Evolutionary conservation across 2,888 invertebrate species (phyloP).

Genomic region (Poecilobothrus nobilitatus): DNA sequence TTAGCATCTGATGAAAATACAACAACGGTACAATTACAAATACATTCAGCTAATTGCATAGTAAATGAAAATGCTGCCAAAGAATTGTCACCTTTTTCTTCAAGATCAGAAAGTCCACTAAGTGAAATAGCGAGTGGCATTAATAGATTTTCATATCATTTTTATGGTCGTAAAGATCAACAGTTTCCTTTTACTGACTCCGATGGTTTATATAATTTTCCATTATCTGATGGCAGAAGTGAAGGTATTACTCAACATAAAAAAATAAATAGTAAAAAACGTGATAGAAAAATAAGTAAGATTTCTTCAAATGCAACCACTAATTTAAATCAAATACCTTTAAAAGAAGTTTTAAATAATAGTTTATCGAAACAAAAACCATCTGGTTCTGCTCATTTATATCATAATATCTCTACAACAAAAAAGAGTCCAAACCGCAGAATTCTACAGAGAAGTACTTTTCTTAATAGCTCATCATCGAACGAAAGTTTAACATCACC

Average conservation of each 20-base stretch:
- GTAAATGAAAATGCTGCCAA: slow-evolving; percentile 51
- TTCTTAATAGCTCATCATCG: slow-evolving; percentile 51
- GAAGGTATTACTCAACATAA: slow-evolving; percentile 47
- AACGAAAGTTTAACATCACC: slow-evolving; percentile 52
- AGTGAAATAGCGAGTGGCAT: slow-evolving; percentile 60
- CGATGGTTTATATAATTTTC: slow-evolving; percentile 70
- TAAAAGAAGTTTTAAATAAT: slow-evolving; percentile 38
- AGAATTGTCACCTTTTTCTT: slow-evolving; percentile 63
- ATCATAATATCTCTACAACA: slow-evolving; percentile 37
- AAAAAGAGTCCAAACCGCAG: slow-evolving; percentile 54
- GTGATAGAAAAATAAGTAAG: slow-evolving; percentile 50
- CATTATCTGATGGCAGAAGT: slow-evolving; percentile 62
- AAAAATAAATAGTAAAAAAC: slow-evolving; percentile 54
- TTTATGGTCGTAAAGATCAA: slow-evolving; percentile 58
- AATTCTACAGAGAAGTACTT: slow-evolving; percentile 47
- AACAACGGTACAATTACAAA: slow-evolving; percentile 46
- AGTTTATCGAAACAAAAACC: slow-evolving; percentile 31
- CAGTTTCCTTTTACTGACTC: slow-evolving; percentile 66
- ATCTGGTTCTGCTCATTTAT: slow-evolving; percentile 25
- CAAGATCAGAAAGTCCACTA: slow-evolving; percentile 68
- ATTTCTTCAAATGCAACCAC: slow-evolving; percentile 31
- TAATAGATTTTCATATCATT: slow-evolving; percentile 61
- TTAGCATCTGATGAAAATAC: slow-evolving; percentile 47
- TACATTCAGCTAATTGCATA: slow-evolving; percentile 49
- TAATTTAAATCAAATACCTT: slow-evolving; percentile 52